Conservation (phyloP, 2,113 vertebrate genomes). For the Desmodus rotundus region DNA sequence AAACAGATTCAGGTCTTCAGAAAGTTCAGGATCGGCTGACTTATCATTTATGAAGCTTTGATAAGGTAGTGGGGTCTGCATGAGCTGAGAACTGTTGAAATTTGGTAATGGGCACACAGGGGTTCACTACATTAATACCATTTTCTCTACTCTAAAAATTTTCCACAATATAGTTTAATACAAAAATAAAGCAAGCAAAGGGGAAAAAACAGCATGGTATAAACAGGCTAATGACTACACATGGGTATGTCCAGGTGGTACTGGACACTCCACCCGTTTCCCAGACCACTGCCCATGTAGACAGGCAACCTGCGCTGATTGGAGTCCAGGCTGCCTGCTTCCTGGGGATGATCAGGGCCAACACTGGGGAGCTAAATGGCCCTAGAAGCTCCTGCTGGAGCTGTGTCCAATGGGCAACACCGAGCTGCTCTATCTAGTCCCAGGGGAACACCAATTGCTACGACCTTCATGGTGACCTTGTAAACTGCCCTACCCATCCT, state of each 20-base stretch:
- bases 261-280: not conserved
- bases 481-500: not conserved
- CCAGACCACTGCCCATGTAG: not conserved
- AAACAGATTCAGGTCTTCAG: not conserved
- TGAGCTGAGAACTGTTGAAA: not conserved
- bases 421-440: not conserved
- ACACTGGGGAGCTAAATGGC: not conserved
- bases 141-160: not conserved
- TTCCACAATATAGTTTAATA: not conserved
- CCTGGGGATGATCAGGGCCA: not conserved
- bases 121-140: not conserved
- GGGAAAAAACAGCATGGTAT: not conserved
- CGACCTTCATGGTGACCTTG: not conserved
- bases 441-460: not conserved
- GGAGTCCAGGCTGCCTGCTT: not conserved
- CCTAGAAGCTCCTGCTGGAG: not conserved
- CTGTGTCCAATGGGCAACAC: not conserved
- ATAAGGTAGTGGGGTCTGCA: not conserved
- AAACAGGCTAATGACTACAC: not conserved
- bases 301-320: not conserved
- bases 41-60: constrained; percentile 11
- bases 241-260: not conserved
- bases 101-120: not conserved
- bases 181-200: not conserved
- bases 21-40: not conserved